Conservation (phyloP, 2,888 invertebrate genomes). For the Eretmocerus hayati region DNA sequence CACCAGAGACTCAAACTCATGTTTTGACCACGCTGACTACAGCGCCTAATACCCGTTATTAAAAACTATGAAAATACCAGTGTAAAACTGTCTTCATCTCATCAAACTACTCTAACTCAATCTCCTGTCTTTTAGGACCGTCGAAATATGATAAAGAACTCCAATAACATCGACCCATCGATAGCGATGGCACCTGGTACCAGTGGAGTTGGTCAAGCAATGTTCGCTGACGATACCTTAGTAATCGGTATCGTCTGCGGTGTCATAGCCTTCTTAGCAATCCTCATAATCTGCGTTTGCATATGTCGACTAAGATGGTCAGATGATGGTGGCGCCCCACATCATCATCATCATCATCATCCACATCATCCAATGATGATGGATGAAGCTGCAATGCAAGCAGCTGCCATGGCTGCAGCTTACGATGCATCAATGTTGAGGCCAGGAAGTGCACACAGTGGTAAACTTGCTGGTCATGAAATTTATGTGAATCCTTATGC, state of each 20-base stretch:
- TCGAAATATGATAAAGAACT: too few species aligned
- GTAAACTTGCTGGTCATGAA: conserved; percentile 40
- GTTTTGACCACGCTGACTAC: too few species aligned
- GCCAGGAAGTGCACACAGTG: conserved; percentile 39
- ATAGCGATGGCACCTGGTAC: conserved; percentile 44
- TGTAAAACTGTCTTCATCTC: too few species aligned
- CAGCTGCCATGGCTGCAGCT: conserved; percentile 38
- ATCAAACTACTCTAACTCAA: too few species aligned
- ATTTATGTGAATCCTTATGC: conserved; percentile 38
- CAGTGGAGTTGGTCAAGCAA: conserved; percentile 59
- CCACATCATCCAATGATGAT: too few species aligned
- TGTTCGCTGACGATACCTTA: conserved; percentile 86
- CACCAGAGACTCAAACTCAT: too few species aligned
- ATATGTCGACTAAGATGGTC: conserved; percentile 72
- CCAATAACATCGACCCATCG: conserved; percentile 42
- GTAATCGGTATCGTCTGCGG: conserved; percentile 93
- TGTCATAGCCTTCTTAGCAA: conserved; percentile 83
- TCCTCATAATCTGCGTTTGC: conserved; percentile 82
- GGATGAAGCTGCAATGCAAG: conserved; percentile 38
- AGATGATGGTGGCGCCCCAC: too few species aligned
- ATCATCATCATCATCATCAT: too few species aligned
- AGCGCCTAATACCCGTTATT: too few species aligned
- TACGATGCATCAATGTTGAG: conserved; percentile 42
- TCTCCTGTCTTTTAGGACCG: too few species aligned
- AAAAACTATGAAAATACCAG: too few species aligned